A percentile compares a stretch with the other conserved stretches of the same genome.
phyloP scores from a whole-genome alignment of 2,888 invertebrate genomes.

The Odiellus spinosus region DNA sequence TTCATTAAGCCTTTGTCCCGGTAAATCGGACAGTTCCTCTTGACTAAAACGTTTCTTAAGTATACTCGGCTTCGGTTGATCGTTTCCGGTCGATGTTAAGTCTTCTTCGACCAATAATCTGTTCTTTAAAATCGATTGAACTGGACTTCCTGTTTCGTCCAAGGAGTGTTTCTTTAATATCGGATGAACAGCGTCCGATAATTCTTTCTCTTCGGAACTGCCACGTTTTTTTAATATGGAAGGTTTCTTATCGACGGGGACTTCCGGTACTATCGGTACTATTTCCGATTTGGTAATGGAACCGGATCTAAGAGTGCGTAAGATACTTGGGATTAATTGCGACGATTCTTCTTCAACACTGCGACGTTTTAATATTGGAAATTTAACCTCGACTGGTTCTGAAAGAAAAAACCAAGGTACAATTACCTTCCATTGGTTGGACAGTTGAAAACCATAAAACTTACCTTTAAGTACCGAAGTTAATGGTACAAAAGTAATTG shows the following conservation, averaged over 20 bases:
- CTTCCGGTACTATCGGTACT: too few relatives aligned
- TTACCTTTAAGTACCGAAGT: too few relatives aligned
- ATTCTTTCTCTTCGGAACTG: conserved; percentile 65
- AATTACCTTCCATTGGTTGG: too few relatives aligned
- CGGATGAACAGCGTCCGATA: conserved; percentile 36
- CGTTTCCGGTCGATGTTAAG: conserved; percentile 30
- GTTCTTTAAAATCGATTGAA: conserved; percentile 52
- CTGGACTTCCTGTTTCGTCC: conserved; percentile 38
- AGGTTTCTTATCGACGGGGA: not conserved
- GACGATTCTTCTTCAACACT: too few relatives aligned
- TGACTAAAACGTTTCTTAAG: conserved; percentile 64
- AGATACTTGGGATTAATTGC: too few relatives aligned
- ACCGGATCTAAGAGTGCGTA: too few relatives aligned
- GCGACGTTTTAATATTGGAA: too few relatives aligned
- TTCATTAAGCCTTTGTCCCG: conserved; percentile 1
- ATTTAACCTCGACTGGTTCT: too few relatives aligned
- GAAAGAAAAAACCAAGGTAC: too few relatives aligned
- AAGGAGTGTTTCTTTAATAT: conserved; percentile 13
- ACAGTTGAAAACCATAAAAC: too few relatives aligned
- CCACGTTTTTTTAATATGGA: conserved; percentile 46
- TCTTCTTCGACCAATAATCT: conserved; percentile 37
- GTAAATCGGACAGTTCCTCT: conserved; percentile 39
- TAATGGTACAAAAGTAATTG: too few relatives aligned
- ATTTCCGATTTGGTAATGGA: too few relatives aligned
- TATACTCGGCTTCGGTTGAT: conserved; percentile 44